Evolutionary conservation across 2,888 invertebrate genomes (phyloP).

Genomic region (Agrotis clavis): DNA sequence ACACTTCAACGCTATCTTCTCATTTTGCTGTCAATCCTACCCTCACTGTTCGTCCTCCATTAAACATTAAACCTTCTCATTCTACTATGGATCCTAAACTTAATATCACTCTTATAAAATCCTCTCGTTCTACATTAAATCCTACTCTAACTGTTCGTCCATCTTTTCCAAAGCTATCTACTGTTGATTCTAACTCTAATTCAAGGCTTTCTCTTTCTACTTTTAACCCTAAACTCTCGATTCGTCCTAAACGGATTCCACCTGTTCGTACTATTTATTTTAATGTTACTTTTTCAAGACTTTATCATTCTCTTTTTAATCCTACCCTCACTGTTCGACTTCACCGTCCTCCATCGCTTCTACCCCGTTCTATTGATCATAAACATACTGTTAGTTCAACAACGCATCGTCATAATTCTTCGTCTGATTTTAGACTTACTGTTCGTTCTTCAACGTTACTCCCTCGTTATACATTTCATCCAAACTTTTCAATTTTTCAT

Average conservation of each 20-base stretch:
- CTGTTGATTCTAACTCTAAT: not conserved
- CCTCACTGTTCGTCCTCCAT: not conserved
- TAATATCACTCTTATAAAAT: not conserved
- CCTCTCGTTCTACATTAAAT: not conserved
- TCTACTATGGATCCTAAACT: not conserved
- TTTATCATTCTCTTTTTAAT: not conserved
- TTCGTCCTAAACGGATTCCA: no score
- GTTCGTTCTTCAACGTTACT: not conserved
- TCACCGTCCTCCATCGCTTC: not conserved
- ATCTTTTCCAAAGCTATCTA: not conserved
- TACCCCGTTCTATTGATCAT: not conserved
- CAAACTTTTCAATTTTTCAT: not conserved
- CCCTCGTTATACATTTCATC: constrained; percentile 1
- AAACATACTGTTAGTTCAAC: not conserved
- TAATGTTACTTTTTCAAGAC: not conserved
- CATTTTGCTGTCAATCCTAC: not conserved
- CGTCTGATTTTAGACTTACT: not conserved
- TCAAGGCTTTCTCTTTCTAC: not conserved
- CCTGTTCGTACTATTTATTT: not conserved
- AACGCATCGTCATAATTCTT: no score
- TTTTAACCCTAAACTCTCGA: not conserved
- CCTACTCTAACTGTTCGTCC: not conserved
- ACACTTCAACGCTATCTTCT: no score
- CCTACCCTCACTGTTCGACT: not conserved
- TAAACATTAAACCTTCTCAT: not conserved